Percentiles rank a stretch among this genome's conserved stretches.
Evolutionary conservation across 2,113 vertebrate genomes (phyloP).

Genomic region (Urocitellus parryii): DNA sequence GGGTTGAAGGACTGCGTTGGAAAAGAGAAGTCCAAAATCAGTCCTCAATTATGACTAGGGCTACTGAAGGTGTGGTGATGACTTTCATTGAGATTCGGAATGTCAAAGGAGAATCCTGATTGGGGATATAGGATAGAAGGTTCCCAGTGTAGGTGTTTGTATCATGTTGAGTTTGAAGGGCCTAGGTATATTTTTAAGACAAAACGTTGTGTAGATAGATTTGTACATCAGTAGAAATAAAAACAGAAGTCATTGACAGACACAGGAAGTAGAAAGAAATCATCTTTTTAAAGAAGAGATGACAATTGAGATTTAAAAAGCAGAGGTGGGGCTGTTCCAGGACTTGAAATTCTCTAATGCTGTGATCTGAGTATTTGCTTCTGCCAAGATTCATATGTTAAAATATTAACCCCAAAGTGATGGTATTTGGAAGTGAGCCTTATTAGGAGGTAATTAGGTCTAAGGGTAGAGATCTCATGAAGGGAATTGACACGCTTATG

Average conservation of each 20-base stretch:
- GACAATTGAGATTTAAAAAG: background rate
- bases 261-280: background rate
- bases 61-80: background rate
- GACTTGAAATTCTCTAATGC: background rate
- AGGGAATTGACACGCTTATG: background rate
- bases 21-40: background rate
- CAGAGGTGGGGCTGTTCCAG: background rate
- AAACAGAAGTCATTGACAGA: background rate
- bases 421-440: background rate
- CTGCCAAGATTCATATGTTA: background rate
- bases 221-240: background rate
- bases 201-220: background rate
- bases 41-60: background rate
- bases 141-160: background rate
- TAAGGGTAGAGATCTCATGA: background rate
- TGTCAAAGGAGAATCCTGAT: background rate
- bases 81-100: background rate
- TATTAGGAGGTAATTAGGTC: background rate
- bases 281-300: background rate
- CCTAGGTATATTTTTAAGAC: background rate
- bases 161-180: background rate
- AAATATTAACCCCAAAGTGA: background rate
- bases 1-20: background rate
- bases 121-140: background rate
- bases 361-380: background rate